A percentile compares a stretch with the other conserved stretches of the same genome.
These are phyloP conservation scores for Chouioia cunea DNA, from an alignment of 2,888 invertebrate species.

Conservation along the genomic window DNA sequence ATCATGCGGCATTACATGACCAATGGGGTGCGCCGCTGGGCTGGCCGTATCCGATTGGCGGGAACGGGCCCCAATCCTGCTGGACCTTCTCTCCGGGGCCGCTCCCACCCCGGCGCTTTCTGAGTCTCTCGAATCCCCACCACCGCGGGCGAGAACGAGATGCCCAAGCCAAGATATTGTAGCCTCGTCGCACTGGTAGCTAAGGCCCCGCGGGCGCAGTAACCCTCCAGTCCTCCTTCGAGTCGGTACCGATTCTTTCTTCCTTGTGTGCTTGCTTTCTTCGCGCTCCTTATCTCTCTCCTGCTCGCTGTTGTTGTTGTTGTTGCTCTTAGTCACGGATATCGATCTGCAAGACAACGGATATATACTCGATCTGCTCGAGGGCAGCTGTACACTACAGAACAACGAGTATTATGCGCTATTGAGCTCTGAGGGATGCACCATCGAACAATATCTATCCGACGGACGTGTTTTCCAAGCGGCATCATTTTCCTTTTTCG, in stretches of 20 bases:
- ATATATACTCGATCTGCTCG: no score
- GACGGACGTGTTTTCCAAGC: no score
- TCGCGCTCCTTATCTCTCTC: not conserved
- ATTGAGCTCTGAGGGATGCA: not conserved
- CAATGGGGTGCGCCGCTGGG: constrained; percentile 52
- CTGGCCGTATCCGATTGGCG: constrained; percentile 23
- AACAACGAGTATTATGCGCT: no score
- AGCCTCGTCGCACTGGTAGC: constrained; percentile 61
- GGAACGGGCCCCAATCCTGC: constrained; percentile 46
- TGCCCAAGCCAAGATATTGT: not conserved
- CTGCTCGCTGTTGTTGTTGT: constrained; percentile 12
- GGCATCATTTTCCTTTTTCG: not conserved
- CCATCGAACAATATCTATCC: not conserved
- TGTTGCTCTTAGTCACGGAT: constrained; percentile 3
- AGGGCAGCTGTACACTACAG: no score
- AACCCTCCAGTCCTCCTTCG: constrained; percentile 68
- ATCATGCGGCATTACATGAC: constrained; percentile 37
- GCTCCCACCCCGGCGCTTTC: constrained; percentile 49
- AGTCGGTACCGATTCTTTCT: constrained; percentile 58
- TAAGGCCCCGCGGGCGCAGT: constrained; percentile 69
- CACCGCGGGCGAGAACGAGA: not conserved
- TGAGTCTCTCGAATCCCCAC: not conserved
- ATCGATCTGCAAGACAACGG: not conserved
- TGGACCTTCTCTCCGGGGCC: constrained; percentile 54
- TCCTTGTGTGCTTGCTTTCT: not conserved